Evolutionary conservation across 1,140 invertebrate genomes (phyloP), one percentile per base, ranked within the genome.

Genomic region (Drosophila tsacasi): DNA sequence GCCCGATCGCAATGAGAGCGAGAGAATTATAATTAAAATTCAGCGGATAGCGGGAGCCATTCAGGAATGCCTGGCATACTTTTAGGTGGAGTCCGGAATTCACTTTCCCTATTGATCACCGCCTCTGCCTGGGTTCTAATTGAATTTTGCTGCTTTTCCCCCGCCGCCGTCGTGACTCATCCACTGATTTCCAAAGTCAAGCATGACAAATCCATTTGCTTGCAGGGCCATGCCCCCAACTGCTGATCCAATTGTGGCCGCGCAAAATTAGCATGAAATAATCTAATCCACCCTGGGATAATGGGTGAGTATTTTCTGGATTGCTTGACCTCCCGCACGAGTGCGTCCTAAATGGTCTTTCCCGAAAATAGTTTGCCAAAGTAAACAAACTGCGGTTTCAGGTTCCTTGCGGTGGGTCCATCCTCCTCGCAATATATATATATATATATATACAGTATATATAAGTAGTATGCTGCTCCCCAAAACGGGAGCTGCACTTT

Each of bases 361-460:
- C 76, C 72, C 67, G 80, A 59, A 86, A 83, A 86, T 85, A 86
- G 76, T 74, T 87, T 87, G 73, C 74, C 67, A 42, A 86, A 69
- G 75, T 79, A 76, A 85, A 87, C 69, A 79, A 79, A 49, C 49
- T 50, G 71, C 37, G 59, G 71, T 39, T 50, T 39, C 27, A 39
- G 8, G 40, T 19, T 40, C 69, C 54, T 50, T 27, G 75, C 57
- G 75, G 52, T 67, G 64, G 74, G 55, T 77, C 74, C 63, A 77
- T 60, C 54, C 40, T 47, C 21, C 13, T 39, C 42, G 6, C 30
- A 12, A 50, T 12, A 21, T 23, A 54, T n/a, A 37, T 32, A 54
- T 19, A 39, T 23, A 52, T n/a, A 35, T 32, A 55, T 19, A 39
- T 6, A 37, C 10, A 30, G 9, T 52, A 15, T 39, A 37, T 23